Evolutionary conservation across 2,113 vertebrate species (phyloP), one percentile per base, ranked within the genome.

Genomic region (Atractosteus spatula): DNA sequence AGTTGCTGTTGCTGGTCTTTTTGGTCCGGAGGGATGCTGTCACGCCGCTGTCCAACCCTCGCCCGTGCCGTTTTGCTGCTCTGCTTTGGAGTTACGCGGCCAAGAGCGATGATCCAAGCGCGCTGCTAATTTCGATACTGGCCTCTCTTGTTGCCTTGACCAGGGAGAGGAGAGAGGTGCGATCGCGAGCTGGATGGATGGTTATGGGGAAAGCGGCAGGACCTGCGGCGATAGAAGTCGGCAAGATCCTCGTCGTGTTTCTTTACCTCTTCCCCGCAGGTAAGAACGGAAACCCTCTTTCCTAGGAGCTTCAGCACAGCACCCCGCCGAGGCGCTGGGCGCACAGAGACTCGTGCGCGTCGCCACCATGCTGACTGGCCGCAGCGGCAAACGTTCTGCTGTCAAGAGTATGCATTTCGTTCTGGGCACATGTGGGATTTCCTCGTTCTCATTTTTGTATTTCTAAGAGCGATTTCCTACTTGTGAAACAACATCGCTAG

Each of bases 181-280:
- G 92, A 95, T 91, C 93, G 93, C 92, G 91, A 95, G 94, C 95
- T 98, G 97, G 94, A 99, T 98, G 97, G 97, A 98, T 95, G 95
- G 97, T 94, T 93, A 99, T 99, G 96, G 97, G 97, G 96, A 90
- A 94, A 93, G 94, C 95, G 94, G 95, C 94, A 92, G 94, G 90
- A 95, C 90, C 89, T 78, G 93, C 95, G 91, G 95, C 95, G 93
- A 94, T 96, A 92, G 90, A 94, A 93, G 91, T 96, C 91, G 92
- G 94, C 93, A 91, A 93, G 89, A 92, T 94, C 87, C 88, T 97
- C 85, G 89, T 87, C 79, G 82, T 95, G 81, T 93, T 95, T 78
- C 90, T 98, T 80, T 94, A 90, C 85, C 87, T 96, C 86, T 94
- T 96, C 85, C 96, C 95, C 65, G 82, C 92, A 92, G 96, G 96